Conservation (phyloP, 2,113 vertebrate genomes). For the human (Homo sapiens) region DNA sequence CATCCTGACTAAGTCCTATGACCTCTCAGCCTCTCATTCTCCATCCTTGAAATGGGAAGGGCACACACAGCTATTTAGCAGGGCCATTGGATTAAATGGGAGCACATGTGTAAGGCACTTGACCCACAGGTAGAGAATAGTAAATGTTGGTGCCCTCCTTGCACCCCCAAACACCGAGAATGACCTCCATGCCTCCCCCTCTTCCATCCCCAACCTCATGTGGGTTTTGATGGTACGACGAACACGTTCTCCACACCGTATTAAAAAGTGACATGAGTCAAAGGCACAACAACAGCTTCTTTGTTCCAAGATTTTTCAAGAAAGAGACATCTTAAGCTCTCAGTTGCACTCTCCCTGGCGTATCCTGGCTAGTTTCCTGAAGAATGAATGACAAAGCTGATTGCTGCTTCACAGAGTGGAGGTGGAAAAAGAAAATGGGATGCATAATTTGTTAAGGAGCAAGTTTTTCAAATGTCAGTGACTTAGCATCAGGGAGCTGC, state of each 20-base stretch:
- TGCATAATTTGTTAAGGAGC: not conserved
- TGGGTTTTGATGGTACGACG: not conserved
- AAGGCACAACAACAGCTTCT: not conserved
- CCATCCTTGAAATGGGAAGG: not conserved
- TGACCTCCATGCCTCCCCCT: too few species aligned
- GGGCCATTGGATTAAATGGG: not conserved
- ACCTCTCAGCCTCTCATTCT: not conserved
- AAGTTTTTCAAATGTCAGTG: conserved; percentile 52
- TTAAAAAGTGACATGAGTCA: not conserved
- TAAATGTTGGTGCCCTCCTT: not conserved
- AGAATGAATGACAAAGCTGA: conserved; percentile 52
- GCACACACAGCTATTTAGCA: not conserved
- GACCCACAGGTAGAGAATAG: not conserved
- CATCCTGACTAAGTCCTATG: not conserved
- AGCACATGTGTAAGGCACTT: not conserved
- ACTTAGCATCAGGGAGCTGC: conserved; percentile 13
- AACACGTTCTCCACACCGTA: not conserved
- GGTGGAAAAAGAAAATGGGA: conserved; percentile 19
- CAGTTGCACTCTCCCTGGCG: not conserved
- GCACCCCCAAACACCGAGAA: not conserved
- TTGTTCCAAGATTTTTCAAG: conserved; percentile 27
- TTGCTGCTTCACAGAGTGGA: conserved; percentile 54
- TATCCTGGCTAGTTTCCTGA: conserved; percentile 34
- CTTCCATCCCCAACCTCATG: not conserved
- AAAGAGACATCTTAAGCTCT: conserved; percentile 32